Evolutionary conservation across 2,797 vertebrate species (phyloP).

Genomic region (Periophthalmus magnuspinnatus): DNA sequence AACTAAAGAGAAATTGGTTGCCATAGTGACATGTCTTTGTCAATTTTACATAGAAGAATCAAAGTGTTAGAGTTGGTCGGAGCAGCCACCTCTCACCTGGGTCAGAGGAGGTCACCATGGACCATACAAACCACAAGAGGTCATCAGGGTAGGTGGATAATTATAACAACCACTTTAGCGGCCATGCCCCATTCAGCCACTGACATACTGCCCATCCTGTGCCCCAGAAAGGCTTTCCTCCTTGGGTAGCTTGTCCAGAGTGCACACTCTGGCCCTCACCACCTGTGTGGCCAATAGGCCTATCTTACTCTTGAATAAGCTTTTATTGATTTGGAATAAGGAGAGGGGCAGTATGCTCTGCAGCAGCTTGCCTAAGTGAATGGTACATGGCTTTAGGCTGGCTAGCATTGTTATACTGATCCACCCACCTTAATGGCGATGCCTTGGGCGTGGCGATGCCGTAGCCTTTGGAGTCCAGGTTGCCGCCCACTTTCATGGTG

Average conservation of each 20-base stretch:
- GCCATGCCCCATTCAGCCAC: constrained; percentile 69
- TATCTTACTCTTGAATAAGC: background rate
- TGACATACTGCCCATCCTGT: constrained; percentile 58
- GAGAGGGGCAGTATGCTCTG: constrained; percentile 50
- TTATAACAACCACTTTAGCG: constrained; percentile 91
- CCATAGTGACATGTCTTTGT: constrained; percentile 3
- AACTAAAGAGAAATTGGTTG: background rate
- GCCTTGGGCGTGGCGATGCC: constrained; percentile 98
- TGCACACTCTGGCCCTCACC: constrained; percentile 29
- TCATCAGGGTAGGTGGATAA: constrained; percentile 99
- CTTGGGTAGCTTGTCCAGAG: background rate
- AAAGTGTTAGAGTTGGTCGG: constrained; percentile 28
- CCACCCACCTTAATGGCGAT: constrained; percentile 99
- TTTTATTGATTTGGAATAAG: constrained; percentile 6
- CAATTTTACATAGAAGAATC: background rate
- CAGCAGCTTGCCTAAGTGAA: constrained; percentile 69
- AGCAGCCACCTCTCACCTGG: constrained; percentile 59
- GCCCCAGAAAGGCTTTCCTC: constrained; percentile 10
- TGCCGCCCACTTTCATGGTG: constrained; percentile 99
- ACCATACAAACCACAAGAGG: constrained; percentile 69
- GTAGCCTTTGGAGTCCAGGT: constrained; percentile 98
- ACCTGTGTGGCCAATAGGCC: constrained; percentile 8
- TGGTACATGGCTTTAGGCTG: constrained; percentile 72
- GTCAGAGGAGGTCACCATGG: constrained; percentile 68
- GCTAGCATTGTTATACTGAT: constrained; percentile 99